A percentile compares a stretch with the other conserved stretches of the same genome.
Conservation (phyloP, 1,140 invertebrate species). For the Drosophila nebulosa region DNA sequence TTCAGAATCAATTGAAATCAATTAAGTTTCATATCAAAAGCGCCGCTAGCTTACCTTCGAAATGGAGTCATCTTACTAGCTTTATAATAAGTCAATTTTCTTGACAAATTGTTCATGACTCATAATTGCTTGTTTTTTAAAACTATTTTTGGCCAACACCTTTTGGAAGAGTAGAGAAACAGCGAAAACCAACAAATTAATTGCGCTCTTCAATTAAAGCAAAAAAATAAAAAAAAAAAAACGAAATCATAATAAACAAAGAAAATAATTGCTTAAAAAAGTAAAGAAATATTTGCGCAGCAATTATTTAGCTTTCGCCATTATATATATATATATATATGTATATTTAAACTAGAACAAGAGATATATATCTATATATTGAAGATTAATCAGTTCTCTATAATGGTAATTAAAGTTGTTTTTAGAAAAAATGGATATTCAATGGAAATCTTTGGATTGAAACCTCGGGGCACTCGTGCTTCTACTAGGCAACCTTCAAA, state of each 20-base stretch:
- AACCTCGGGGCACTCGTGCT: neutral
- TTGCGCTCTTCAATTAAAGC: neutral
- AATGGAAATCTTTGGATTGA: neutral
- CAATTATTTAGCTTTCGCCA: neutral
- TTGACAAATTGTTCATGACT: neutral
- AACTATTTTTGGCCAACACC: neutral
- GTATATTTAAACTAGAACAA: neutral
- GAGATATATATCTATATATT: neutral
- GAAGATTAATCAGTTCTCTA: neutral
- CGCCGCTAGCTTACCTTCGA: too few relatives aligned
- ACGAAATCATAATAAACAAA: neutral
- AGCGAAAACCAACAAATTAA: neutral
- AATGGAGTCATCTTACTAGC: too few relatives aligned
- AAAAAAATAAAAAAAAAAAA: neutral
- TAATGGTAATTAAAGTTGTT: neutral
- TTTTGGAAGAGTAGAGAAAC: neutral
- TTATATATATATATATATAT: neutral
- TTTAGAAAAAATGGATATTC: neutral
- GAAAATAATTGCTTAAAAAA: neutral
- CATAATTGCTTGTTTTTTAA: neutral
- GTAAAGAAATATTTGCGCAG: neutral
- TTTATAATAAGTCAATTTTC: neutral
- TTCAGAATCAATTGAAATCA: too few relatives aligned
- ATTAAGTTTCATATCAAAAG: too few relatives aligned
- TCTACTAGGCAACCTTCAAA: conserved; percentile 61